A percentile compares a stretch with the other conserved stretches of the same genome.
Conservation (phyloP, 2,888 invertebrate genomes). For the Eugnorisma glareosa region DNA sequence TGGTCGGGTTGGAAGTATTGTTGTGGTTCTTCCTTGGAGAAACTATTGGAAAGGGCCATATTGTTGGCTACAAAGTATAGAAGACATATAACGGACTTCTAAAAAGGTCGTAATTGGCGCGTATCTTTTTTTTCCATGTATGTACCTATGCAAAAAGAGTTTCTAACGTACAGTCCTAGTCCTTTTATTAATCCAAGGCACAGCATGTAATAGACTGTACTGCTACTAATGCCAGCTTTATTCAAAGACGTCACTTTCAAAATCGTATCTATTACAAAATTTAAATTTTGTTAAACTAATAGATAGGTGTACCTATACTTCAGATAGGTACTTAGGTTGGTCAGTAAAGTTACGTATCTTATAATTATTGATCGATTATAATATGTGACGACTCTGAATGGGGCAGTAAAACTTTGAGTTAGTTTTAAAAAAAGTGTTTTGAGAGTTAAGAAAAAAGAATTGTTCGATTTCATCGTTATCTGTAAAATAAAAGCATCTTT, state of each 20-base stretch:
- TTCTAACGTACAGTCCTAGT: neutral
- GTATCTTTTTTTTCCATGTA: neutral
- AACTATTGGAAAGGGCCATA: conserved; percentile 49
- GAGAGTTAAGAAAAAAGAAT: too few relatives aligned
- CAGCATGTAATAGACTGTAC: neutral
- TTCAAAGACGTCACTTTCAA: neutral
- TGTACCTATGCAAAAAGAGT: neutral
- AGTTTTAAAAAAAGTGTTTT: too few relatives aligned
- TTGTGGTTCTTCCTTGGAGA: conserved; percentile 52
- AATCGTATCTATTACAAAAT: neutral
- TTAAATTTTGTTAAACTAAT: neutral
- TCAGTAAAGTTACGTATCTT: neutral
- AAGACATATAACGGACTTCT: neutral
- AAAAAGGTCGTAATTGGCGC: neutral
- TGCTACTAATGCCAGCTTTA: neutral
- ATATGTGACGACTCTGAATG: neutral
- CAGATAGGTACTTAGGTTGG: neutral
- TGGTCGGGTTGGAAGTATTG: conserved; percentile 35
- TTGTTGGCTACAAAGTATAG: conserved; percentile 44
- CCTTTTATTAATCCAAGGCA: neutral
- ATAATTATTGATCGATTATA: neutral
- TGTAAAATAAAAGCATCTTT: too few relatives aligned
- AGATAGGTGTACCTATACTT: too few relatives aligned
- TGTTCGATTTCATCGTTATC: too few relatives aligned
- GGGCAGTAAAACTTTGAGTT: neutral